Evolutionary conservation across 2,113 vertebrate species (phyloP).

Genomic region (Bungarus multicinctus): DNA sequence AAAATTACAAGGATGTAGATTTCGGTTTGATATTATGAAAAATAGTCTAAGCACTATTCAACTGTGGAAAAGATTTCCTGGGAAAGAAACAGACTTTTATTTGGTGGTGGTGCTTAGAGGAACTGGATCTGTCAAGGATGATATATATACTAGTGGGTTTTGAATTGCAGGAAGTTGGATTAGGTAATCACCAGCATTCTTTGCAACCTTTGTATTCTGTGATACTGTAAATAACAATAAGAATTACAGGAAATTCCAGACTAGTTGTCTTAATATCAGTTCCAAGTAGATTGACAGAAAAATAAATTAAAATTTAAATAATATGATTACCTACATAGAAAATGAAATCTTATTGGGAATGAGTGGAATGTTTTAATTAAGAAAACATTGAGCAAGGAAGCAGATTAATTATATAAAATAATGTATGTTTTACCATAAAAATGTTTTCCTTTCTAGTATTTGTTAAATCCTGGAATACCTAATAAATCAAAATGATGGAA

Average conservation of each 20-base stretch:
- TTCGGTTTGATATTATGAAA: not conserved
- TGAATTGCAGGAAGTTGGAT: not conserved
- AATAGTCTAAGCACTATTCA: not conserved
- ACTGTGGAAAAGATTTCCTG: not conserved
- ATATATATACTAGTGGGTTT: not conserved
- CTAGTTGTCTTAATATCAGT: not conserved
- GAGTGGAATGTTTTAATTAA: not conserved
- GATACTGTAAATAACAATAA: not conserved
- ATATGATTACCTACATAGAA: not conserved
- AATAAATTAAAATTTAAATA: not conserved
- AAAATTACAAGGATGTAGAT: not conserved
- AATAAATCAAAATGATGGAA: not conserved
- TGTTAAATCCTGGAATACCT: not conserved
- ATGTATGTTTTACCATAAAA: not conserved
- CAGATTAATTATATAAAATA: not conserved
- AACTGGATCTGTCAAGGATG: not conserved
- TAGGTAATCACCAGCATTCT: not conserved
- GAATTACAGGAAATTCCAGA: not conserved
- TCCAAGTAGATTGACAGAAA: not conserved
- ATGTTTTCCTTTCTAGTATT: not conserved
- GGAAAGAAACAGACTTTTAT: not conserved
- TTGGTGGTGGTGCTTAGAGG: not conserved
- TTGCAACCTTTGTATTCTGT: not conserved
- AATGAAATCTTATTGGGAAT: not conserved
- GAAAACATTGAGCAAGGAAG: not conserved